Conservation (phyloP, 1,140 invertebrate genomes). For the Harpegnathos saltator region DNA sequence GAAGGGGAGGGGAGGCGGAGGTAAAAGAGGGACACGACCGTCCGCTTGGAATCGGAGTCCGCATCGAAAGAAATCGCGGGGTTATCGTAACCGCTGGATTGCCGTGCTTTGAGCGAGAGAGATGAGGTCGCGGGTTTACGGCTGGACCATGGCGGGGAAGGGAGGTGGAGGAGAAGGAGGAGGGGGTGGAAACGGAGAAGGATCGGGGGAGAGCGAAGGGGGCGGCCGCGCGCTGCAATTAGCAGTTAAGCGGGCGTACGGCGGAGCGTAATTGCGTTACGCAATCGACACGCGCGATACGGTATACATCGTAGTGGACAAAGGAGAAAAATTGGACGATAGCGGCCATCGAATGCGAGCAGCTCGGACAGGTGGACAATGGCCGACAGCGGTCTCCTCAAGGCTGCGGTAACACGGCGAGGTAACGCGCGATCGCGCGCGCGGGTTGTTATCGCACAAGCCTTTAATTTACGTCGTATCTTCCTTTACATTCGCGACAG, state of each 20-base stretch:
- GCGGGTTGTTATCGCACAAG: too few species aligned
- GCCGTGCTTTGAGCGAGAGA: not conserved
- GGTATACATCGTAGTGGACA: not conserved
- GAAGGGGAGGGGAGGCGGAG: too few species aligned
- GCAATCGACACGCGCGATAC: constrained; percentile 12
- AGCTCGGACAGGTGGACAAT: constrained; percentile 15
- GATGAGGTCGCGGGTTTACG: constrained; percentile 38
- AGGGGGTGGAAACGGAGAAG: too few species aligned
- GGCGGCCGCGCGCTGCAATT: constrained; percentile 47
- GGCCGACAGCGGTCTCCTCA: too few species aligned
- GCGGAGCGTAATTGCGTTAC: constrained; percentile 39
- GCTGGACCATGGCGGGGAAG: not conserved
- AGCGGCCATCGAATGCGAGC: not conserved
- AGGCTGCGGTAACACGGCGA: too few species aligned
- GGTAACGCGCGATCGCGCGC: too few species aligned
- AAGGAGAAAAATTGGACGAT: constrained; percentile 29
- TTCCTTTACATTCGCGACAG: not conserved
- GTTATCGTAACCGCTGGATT: constrained; percentile 18
- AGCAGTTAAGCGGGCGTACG: constrained; percentile 16
- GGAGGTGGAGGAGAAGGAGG: too few species aligned
- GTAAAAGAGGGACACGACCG: too few species aligned
- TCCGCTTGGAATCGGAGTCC: too few species aligned
- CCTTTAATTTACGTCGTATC: constrained; percentile 2
- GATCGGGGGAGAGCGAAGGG: too few species aligned
- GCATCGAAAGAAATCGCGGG: constrained; percentile 11